Evolutionary conservation across 1,140 invertebrate species (phyloP), one percentile per base, ranked within the genome.

Genomic region (Diorhabda elongata): DNA sequence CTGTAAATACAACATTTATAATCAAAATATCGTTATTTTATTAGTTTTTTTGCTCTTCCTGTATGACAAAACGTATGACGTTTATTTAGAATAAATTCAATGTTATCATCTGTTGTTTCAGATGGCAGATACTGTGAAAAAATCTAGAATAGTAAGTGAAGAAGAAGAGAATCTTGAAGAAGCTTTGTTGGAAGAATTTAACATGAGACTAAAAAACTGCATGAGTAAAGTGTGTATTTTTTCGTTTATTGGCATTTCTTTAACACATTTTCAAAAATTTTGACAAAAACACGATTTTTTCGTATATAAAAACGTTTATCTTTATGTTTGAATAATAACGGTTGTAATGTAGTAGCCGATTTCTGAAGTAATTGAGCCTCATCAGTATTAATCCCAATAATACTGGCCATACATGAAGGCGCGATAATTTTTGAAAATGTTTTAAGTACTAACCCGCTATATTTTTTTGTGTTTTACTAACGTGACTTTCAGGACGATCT

Each of bases 61-160:
- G 26, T 26, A 26, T 26, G 26, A 26, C 26, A 26, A 26, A 26
- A 26, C 26, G 26, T 26, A 26, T 26, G 26, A 26, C 26, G 26
- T 26, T 26, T 26, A 26, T 26, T 26, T 26, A 26, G 26, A 26
- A 26, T 26, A 26, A 26, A 26, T 26, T 26, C 26, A 26, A 26
- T 26, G 26, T 26, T 26, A 26, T 47, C 41, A 58, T 64, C 44
- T 11, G 52, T 73, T 64, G 59, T 79, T 78, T 11, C 74, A 79
- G 79, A 81, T 81, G 80, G 78, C 80, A 43, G 80, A 81, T 52
- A 81, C 79, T 47, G 79, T 80, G 68, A 80, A 81, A 69, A 80
- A 81, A 69, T 81, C 80, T 26, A 71, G 80, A 77, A 81, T 81
- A 72, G 79, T 81, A 81, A 81, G 80, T 81, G 78, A 81, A n/a